These are phyloP conservation scores for Mycetomoellerius zeteki DNA, from an alignment of 1,140 invertebrate genomes.

Conservation along the genomic window DNA sequence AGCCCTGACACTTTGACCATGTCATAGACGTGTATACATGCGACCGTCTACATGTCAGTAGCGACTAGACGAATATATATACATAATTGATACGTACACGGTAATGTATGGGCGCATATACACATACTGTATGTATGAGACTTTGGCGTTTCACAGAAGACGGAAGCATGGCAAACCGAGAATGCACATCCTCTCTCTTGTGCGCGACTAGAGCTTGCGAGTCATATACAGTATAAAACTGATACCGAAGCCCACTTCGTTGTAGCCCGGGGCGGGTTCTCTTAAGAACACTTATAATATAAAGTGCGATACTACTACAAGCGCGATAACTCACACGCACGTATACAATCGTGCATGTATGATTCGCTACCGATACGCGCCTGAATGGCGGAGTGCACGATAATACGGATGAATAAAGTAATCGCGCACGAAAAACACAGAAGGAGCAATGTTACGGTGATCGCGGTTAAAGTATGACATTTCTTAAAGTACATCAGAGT, in stretches of 20 bases:
- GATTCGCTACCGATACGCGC: neutral
- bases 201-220: slow-evolving; percentile 33
- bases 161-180: neutral
- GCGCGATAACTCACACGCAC: neutral
- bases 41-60: slow-evolving; percentile 50
- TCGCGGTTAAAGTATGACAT: slow-evolving; percentile 45
- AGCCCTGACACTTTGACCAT: slow-evolving; percentile 70
- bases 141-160: neutral
- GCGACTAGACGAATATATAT: slow-evolving; percentile 68
- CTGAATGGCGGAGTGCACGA: neutral
- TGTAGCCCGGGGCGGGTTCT: slow-evolving; percentile 14
- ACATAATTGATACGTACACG: slow-evolving; percentile 73
- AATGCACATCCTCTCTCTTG: neutral
- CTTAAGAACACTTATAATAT: slow-evolving; percentile 52
- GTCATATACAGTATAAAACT: slow-evolving; percentile 52
- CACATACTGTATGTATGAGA: neutral
- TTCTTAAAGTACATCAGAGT: slow-evolving; percentile 54
- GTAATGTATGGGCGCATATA: slow-evolving; percentile 22
- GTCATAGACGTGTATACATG: slow-evolving; percentile 12
- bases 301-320: slow-evolving; percentile 48
- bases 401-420: slow-evolving; percentile 8
- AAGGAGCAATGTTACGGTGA: slow-evolving; percentile 31
- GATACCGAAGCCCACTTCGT: slow-evolving; percentile 56
- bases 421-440: slow-evolving; percentile 13
- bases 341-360: neutral